Evolutionary conservation across 2,888 invertebrate genomes (phyloP), one percentile per base, ranked within the genome.

Genomic region (Drosophila melanosoma): DNA sequence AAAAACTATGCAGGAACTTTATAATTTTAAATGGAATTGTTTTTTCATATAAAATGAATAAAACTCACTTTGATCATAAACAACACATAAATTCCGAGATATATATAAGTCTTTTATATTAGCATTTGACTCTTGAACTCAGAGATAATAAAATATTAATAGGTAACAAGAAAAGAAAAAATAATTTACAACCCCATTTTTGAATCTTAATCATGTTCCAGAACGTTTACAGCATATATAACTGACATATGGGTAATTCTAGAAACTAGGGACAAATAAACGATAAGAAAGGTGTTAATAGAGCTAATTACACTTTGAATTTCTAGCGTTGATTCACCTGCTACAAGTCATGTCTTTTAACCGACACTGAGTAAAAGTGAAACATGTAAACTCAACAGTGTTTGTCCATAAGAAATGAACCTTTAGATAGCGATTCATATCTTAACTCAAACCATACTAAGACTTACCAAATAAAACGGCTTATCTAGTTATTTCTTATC

Each of bases 271-370:
- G 4, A 15, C 20, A 23, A 54, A 17, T 26, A 36, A 10, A 32
- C 45, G 63, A 64, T 64, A 64, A 51, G 23, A 10, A 17, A 56
- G 6, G 42, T 10, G 20, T 49, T 36, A 35, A 49, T 11, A 38
- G 23, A 8, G 20, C n/a, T n/a, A 33, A 57, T 64, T 33, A 33
- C 56, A 48, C 11, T 29, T 6, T 10, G 26, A 36, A 3, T 15
- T 17, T 10, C n/a, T 15, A 11, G 5, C 59, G n/a, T 7, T 29
- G 60, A 29, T 35, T 59, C 32, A 26, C 3, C 15, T 15, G 26
- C 29, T 3, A n/a, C 7, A 0, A 26, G 26, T 7, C 33, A 12
- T 26, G 5, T 5, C 15, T 10, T 5, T 42, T 12, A 8, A 29
- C 20, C 8, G 20, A 4, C 15, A 8, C 20, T 15, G 5, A 15